Evolutionary conservation across 2,113 vertebrate genomes (phyloP).

Genomic region (Leptosomus discolor): DNA sequence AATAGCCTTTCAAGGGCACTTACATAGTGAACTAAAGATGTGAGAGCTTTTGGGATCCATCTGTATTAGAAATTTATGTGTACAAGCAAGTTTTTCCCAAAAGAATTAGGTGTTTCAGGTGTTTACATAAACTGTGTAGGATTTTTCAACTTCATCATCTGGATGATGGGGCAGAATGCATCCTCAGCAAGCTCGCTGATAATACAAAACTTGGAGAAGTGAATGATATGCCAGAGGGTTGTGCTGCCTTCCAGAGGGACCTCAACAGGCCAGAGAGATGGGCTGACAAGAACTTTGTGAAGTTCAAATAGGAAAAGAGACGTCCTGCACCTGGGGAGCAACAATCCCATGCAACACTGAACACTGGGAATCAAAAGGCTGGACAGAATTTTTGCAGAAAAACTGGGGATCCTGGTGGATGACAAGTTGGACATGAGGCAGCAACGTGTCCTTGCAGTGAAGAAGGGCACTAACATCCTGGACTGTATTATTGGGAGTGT

Average conservation of each 20-base stretch:
- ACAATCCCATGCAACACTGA: neutral
- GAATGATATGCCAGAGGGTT: neutral
- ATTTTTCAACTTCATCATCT: neutral
- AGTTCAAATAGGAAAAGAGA: neutral
- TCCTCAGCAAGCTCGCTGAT: neutral
- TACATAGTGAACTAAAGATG: neutral
- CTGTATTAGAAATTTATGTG: neutral
- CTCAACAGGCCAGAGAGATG: neutral
- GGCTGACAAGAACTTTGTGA: neutral
- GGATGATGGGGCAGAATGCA: neutral
- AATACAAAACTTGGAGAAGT: neutral
- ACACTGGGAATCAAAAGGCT: neutral
- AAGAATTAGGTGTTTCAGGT: neutral
- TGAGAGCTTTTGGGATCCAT: neutral
- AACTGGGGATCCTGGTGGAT: neutral
- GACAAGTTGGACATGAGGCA: neutral
- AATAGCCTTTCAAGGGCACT: neutral
- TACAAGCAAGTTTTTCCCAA: neutral
- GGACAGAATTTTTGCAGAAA: neutral
- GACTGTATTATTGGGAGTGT: neutral
- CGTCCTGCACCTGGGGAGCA: neutral
- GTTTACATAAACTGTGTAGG: neutral
- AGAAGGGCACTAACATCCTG: neutral
- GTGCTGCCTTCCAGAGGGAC: neutral
- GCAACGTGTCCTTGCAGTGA: neutral